phyloP scores from a whole-genome alignment of 2,113 vertebrate species.

The Prinia subflava region DNA sequence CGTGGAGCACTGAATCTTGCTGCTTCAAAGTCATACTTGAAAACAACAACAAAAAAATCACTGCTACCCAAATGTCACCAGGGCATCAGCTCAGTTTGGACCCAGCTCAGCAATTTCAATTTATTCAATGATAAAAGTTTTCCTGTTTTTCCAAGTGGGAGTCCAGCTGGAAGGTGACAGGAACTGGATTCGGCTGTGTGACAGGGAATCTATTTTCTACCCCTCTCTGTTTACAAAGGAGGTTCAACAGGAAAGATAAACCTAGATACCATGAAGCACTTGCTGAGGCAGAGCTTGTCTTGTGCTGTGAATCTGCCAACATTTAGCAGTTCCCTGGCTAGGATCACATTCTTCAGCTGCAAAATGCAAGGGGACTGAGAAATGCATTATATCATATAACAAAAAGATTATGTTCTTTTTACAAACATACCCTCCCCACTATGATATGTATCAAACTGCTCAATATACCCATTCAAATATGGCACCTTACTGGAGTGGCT shows the following conservation, averaged over 20 bases:
- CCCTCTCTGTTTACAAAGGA: slow-evolving; percentile 26
- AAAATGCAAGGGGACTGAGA: background rate
- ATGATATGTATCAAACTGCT: background rate
- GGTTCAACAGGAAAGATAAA: slow-evolving; percentile 24
- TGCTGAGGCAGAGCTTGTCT: background rate
- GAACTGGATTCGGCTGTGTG: background rate
- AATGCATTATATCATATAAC: background rate
- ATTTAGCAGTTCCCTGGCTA: background rate
- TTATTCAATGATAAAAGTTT: background rate
- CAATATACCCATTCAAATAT: background rate
- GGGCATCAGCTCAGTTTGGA: background rate
- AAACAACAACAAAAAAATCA: slow-evolving; percentile 38
- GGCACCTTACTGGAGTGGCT: background rate
- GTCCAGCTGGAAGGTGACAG: background rate
- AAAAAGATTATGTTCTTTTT: background rate
- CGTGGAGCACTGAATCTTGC: slow-evolving; percentile 47
- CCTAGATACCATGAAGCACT: slow-evolving; percentile 9
- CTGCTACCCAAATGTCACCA: slow-evolving; percentile 37
- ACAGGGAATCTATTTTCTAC: slow-evolving; percentile 44
- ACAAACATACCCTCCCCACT: background rate
- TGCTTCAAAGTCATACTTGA: slow-evolving; percentile 59
- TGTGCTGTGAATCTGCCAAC: background rate
- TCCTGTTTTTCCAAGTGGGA: slow-evolving; percentile 4
- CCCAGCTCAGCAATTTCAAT: background rate
- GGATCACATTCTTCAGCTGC: background rate